Conservation (phyloP, 1,140 invertebrate species). For the Achatina immaculata region DNA sequence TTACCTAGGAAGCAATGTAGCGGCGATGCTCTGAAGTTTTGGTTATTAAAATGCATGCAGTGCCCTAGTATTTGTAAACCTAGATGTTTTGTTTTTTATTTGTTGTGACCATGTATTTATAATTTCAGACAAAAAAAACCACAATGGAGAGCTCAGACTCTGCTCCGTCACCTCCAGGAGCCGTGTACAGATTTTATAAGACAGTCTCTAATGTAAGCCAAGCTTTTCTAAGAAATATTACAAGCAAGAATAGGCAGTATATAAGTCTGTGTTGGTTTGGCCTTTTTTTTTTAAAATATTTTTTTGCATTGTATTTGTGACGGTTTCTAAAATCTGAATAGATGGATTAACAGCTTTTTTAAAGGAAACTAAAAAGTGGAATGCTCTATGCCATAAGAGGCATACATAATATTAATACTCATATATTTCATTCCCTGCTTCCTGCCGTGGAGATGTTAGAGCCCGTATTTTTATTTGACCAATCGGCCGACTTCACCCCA, state of each 20-base stretch:
- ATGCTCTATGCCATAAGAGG: not conserved
- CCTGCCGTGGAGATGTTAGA: too few species aligned
- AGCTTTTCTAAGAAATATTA: not conserved
- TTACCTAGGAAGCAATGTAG: too few species aligned
- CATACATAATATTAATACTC: not conserved
- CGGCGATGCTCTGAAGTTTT: too few species aligned
- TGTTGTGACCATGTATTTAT: too few species aligned
- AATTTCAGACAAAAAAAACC: conserved; percentile 2
- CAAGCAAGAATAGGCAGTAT: not conserved
- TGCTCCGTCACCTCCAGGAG: not conserved
- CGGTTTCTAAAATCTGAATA: not conserved
- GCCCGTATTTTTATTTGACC: too few species aligned
- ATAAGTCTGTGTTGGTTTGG: not conserved
- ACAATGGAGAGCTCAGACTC: conserved; percentile 5
- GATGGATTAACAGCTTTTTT: not conserved
- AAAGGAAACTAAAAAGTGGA: not conserved
- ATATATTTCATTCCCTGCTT: too few species aligned
- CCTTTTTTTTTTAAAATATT: not conserved
- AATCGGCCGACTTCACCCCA: too few species aligned
- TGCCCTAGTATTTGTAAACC: too few species aligned
- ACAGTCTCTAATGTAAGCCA: conserved; percentile 24
- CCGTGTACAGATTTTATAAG: conserved; percentile 17
- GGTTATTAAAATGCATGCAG: too few species aligned
- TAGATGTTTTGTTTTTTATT: too few species aligned
- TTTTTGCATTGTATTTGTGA: not conserved